Evolutionary conservation across 1,140 invertebrate species (phyloP), one percentile per base, ranked within the genome.

Genomic region (Eurosta solidaginis): DNA sequence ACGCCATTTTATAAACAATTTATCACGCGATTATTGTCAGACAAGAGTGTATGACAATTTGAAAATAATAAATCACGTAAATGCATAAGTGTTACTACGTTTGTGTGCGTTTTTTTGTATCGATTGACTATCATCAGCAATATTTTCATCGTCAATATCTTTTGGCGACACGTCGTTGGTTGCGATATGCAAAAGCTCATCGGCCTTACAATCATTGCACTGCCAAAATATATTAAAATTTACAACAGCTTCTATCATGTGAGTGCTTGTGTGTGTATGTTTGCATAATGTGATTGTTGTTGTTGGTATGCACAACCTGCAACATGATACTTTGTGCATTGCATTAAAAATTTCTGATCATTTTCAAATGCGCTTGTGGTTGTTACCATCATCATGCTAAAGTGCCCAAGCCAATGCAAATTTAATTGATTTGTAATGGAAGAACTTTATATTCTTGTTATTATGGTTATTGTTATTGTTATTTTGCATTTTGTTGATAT

Each of bases 291-390:
- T 6, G 29, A 22, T 25, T 29, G 45, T n/a, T 3, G 3, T 29
- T 29, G 12, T 40, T 1, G 33, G n/a, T 22, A 7, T 68, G 59
- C 3, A 33, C 33, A 33, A 68, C 33, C n/a, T 68, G 59, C 36
- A 68, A 68, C 33, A 40, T 68, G 59, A 40, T 3, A 68, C 59
- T 17, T n/a, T 68, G n/a, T n/a, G 33, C 59, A 68, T 68, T 68
- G 59, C 36, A 68, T 68, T 68, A 68, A 20, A 40, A 33, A 68
- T 42, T 7, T 14, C 59, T 20, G 59, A 68, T 68, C 36, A 68
- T 68, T 68, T 29, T n/a, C 59, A 68, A 68, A 22, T 68, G 59
- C 59, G 40, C 6, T 68, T 68, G n/a, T 20, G 36, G 29, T 68
- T 68, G 36, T 12, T n/a, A n/a, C 33, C 14, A 14, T 17, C 33